A percentile compares a stretch with the other conserved stretches of the same genome.
Conservation (phyloP, 2,888 invertebrate genomes). For the Papilio demoleus region DNA sequence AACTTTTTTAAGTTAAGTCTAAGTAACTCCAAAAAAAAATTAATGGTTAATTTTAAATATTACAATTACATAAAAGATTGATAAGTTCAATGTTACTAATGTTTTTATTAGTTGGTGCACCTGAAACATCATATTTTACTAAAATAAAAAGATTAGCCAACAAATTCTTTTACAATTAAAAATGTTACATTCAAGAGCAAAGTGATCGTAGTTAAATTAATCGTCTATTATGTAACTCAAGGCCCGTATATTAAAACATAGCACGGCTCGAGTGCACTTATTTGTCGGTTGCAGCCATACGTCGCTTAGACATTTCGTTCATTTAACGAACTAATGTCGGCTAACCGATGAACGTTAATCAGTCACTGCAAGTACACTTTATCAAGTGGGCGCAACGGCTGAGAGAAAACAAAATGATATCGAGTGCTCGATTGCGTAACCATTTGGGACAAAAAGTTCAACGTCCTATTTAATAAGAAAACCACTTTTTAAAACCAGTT, state of each 20-base stretch:
- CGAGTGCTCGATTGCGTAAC: conserved; percentile 65
- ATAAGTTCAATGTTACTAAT: too few relatives aligned
- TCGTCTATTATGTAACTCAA: neutral
- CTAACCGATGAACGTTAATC: conserved; percentile 24
- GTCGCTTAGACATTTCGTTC: conserved; percentile 5
- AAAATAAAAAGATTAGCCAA: neutral
- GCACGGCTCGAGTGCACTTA: conserved; percentile 12
- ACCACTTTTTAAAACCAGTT: conserved; percentile 78
- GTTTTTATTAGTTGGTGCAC: neutral
- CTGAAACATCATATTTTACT: neutral
- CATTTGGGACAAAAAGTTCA: conserved; percentile 73
- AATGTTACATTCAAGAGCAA: neutral
- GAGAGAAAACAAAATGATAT: conserved; percentile 70
- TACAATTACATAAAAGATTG: too few relatives aligned
- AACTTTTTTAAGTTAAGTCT: neutral
- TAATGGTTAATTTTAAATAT: too few relatives aligned
- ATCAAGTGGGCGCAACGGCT: conserved; percentile 52
- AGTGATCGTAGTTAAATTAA: conserved; percentile 13
- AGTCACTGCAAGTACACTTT: conserved; percentile 37
- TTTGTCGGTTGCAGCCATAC: conserved; percentile 1
- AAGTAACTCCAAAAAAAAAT: too few relatives aligned
- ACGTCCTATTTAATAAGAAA: conserved; percentile 74
- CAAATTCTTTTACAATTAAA: neutral
- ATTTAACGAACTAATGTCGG: conserved; percentile 17
- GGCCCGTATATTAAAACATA: conserved; percentile 7